Percentiles rank a stretch among this genome's conserved stretches.
These are phyloP conservation scores for Raja brachyura DNA, from an alignment of 2,113 vertebrate species.

Conservation along the genomic window DNA sequence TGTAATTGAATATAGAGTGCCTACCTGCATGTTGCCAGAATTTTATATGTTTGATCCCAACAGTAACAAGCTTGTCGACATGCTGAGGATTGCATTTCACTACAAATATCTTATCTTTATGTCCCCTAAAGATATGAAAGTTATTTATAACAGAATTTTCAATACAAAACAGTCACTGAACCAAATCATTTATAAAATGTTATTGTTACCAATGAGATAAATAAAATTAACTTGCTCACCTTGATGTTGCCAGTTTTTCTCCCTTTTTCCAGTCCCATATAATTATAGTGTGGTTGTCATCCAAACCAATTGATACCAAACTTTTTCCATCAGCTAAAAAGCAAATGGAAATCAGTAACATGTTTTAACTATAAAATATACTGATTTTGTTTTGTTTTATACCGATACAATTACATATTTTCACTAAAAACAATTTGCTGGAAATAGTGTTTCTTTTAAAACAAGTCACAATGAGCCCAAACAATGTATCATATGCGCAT, in stretches of 20 bases:
- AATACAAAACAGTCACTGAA: background rate
- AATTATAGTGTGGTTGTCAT: conserved; percentile 84
- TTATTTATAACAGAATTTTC: conserved; percentile 10
- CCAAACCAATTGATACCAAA: conserved; percentile 83
- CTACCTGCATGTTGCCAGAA: conserved; percentile 98
- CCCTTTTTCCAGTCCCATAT: conserved; percentile 98
- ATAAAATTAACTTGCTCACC: conserved; percentile 55
- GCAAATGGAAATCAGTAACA: conserved; percentile 27
- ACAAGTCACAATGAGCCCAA: too few species aligned
- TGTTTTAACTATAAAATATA: background rate
- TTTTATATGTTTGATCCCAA: conserved; percentile 93
- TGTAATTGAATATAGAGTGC: conserved; percentile 50
- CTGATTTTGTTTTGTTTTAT: background rate
- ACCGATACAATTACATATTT: background rate
- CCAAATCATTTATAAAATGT: background rate
- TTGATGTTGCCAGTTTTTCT: conserved; percentile 82
- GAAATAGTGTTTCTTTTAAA: background rate
- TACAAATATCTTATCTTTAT: conserved; percentile 94
- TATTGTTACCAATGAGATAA: conserved; percentile 1
- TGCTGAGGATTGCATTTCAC: conserved; percentile 88
- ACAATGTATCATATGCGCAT: too few species aligned
- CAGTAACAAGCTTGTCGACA: conserved; percentile 83
- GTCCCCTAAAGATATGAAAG: conserved; percentile 67
- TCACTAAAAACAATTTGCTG: background rate
- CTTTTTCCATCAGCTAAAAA: conserved; percentile 83